Percentiles rank a stretch among this genome's conserved stretches.
Conservation (phyloP, 2,888 invertebrate genomes). For the Eupithecia vulgata region DNA sequence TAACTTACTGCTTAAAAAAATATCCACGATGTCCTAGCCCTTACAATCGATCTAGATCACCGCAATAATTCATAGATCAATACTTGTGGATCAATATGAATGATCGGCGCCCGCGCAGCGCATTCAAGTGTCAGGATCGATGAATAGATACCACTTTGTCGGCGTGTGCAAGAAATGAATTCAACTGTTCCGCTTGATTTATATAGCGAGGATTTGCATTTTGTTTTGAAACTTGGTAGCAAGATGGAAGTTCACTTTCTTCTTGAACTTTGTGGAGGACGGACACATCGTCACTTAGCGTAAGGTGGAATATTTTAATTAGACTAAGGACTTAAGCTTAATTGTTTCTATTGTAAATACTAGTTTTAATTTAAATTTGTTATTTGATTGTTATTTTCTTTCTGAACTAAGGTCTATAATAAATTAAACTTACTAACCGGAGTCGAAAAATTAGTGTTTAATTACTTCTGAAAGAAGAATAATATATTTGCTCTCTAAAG, state of each 20-base stretch:
- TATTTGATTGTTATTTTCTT: too few species aligned
- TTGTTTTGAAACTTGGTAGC: slow-evolving; percentile 8
- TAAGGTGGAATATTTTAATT: background rate
- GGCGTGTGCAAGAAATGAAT: slow-evolving; percentile 27
- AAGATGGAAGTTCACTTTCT: background rate
- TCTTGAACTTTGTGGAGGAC: background rate
- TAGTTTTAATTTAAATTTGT: too few species aligned
- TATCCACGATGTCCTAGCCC: background rate
- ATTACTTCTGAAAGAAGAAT: background rate
- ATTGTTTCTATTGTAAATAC: too few species aligned
- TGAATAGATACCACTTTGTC: slow-evolving; percentile 41
- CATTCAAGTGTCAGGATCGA: slow-evolving; percentile 73
- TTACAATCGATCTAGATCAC: slow-evolving; percentile 39
- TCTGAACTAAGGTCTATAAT: background rate
- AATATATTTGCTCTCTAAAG: too few species aligned
- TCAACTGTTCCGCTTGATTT: slow-evolving; percentile 15
- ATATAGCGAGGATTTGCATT: slow-evolving; percentile 8
- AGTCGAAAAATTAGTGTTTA: background rate
- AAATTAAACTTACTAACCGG: background rate
- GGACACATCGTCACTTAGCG: background rate
- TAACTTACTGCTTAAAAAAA: background rate
- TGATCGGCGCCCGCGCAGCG: slow-evolving; percentile 61
- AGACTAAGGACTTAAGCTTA: background rate
- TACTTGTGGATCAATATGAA: slow-evolving; percentile 73
- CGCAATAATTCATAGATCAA: slow-evolving; percentile 57